These are phyloP conservation scores for Aphidius colemani DNA, from an alignment of 2,888 invertebrate species.

Conservation along the genomic window DNA sequence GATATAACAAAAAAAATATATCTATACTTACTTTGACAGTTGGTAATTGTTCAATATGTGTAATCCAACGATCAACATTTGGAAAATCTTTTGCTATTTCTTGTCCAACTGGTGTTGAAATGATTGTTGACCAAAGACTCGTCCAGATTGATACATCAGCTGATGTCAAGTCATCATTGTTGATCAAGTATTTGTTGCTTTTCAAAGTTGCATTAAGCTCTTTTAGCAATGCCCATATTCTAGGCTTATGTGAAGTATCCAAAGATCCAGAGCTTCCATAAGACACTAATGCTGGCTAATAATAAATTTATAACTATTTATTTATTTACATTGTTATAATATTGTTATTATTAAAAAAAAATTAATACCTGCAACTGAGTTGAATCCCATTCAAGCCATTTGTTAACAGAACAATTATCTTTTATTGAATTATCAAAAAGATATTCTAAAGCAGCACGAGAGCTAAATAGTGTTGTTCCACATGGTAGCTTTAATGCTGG, in stretches of 20 bases:
- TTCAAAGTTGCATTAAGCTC: constrained; percentile 65
- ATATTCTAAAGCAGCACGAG: constrained; percentile 73
- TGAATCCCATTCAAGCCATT: constrained; percentile 61
- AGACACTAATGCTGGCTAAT: constrained; percentile 65
- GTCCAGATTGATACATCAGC: constrained; percentile 78
- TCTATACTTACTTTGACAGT: constrained; percentile 66
- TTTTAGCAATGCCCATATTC: constrained; percentile 64
- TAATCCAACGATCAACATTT: constrained; percentile 68
- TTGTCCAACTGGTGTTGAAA: constrained; percentile 64
- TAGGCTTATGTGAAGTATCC: constrained; percentile 65
- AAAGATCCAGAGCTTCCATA: constrained; percentile 61
- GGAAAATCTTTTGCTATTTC: constrained; percentile 64
- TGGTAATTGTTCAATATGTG: constrained; percentile 63
- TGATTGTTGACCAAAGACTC: constrained; percentile 70
- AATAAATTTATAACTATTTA: constrained; percentile 3
- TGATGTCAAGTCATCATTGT: constrained; percentile 65
- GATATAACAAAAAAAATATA: constrained; percentile 45
- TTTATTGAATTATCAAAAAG: constrained; percentile 62
- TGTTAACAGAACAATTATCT: constrained; percentile 48
- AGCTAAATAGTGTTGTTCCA: constrained; percentile 70
- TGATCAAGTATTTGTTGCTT: constrained; percentile 65
- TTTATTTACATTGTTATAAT: no score
- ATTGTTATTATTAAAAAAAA: background rate
- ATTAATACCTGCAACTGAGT: constrained; percentile 57
- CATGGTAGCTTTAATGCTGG: constrained; percentile 71